Percentiles rank a stretch among this genome's conserved stretches.
These are phyloP conservation scores for Pelecanus crispus DNA, from an alignment of 2,113 vertebrate species.

Conservation along the genomic window DNA sequence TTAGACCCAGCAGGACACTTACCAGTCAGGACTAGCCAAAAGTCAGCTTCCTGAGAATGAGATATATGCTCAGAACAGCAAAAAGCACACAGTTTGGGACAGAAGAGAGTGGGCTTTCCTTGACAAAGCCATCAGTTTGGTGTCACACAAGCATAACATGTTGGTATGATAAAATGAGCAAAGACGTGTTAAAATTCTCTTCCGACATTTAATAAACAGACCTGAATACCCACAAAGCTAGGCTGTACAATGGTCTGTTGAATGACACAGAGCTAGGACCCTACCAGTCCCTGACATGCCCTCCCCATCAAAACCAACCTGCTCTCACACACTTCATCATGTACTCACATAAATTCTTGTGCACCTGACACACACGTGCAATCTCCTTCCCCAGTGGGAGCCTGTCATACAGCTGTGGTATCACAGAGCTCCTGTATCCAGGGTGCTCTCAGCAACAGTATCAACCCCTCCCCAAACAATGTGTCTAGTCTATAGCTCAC, in stretches of 20 bases:
- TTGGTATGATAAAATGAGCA: fast-evolving
- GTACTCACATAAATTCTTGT: neutral
- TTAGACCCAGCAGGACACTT: neutral
- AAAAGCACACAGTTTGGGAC: neutral
- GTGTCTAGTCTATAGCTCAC: neutral
- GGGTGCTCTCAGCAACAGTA: neutral
- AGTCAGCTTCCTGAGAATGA: neutral
- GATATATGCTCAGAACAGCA: neutral
- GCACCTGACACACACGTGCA: neutral
- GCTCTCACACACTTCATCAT: neutral
- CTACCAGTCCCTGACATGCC: neutral
- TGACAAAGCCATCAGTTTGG: neutral
- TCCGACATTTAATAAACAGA: neutral
- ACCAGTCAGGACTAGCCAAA: neutral
- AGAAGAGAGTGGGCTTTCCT: neutral
- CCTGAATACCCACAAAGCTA: neutral
- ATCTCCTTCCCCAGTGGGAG: neutral
- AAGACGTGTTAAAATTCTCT: neutral
- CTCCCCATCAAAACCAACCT: neutral
- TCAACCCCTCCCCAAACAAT: neutral
- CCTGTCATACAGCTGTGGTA: neutral
- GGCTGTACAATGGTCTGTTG: neutral
- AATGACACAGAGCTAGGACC: fast-evolving
- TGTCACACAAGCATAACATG: fast-evolving
- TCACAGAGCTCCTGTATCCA: neutral